Evolutionary conservation across 2,797 vertebrate species (phyloP), one percentile per base, ranked within the genome.

Genomic region (Serranus cabrilla): DNA sequence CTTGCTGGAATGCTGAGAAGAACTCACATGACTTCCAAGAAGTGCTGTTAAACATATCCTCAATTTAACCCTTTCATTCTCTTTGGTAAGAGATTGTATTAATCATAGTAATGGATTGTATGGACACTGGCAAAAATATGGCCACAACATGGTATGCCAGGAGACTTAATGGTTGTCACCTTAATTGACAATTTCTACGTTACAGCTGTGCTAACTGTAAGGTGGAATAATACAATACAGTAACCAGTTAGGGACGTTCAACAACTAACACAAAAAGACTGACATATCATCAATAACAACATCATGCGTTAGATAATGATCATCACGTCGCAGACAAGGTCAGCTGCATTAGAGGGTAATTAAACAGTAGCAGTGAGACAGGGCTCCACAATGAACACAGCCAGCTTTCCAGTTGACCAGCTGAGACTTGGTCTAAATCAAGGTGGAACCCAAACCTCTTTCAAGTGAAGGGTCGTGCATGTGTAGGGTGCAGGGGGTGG

Each of bases 251-350:
- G 9, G 5, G 13, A 47, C 25, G 11, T 42, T 18, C 12, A 7
- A 21, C 5, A 11, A 57, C 14, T 9, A 0, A 39, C 14, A 37
- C 12, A 25, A 37, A 55, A 61, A 61, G 42, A 54, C 55, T 62
- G 11, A 21, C 54, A 27, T 27, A 27, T 27, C 27, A 27, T 27
- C 27, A 55, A 25, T 39, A 10, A 52, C 70, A 60, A 57, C 21
- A 78, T 50, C 2, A 37, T 56, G 27, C 23, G 40, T 47, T 39
- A 20, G 25, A 60, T 64, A 60, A 69, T 64, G 54, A 65, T 58
- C 46, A 61, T 25, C 17, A 40, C 10, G 1, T 63, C 34, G 20
- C 42, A 61, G 49, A 62, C 14, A 72, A 78, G 54, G 50, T 71
- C 51, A 74, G 39, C 37, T 70, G 58, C 34, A 51, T 46, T 10